phyloP scores from a whole-genome alignment of 2,113 vertebrate genomes.

The Ia io region DNA sequence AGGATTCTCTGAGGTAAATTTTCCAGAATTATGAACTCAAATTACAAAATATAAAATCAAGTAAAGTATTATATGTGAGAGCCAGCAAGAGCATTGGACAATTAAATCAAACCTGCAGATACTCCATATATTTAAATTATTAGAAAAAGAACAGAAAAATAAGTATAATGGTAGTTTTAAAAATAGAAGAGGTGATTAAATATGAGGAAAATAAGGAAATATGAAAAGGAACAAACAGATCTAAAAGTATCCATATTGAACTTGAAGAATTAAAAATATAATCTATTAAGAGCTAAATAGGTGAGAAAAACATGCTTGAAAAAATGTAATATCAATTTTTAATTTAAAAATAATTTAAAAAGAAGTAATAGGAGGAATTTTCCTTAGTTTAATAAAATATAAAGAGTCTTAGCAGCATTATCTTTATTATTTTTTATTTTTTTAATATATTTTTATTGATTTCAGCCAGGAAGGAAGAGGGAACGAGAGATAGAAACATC shows the following conservation, averaged over 20 bases:
- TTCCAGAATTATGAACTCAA: neutral
- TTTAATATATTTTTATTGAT: too few relatives aligned
- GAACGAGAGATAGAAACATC: too few relatives aligned
- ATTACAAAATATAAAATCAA: neutral
- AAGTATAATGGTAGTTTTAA: neutral
- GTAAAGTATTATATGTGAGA: neutral
- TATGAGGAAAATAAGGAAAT: neutral
- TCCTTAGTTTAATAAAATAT: conserved; percentile 1
- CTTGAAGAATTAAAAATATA: neutral
- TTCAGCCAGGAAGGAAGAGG: too few relatives aligned
- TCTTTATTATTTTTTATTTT: neutral
- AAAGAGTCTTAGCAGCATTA: neutral
- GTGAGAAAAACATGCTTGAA: neutral
- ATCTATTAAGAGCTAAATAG: neutral
- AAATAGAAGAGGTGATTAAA: neutral
- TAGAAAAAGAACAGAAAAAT: neutral
- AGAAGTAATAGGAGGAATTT: neutral
- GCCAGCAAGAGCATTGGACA: neutral
- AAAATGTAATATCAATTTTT: neutral
- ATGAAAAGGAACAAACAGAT: neutral
- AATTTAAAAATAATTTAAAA: neutral
- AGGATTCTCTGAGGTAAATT: neutral
- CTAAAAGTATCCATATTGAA: neutral
- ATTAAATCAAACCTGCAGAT: neutral
- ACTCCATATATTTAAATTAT: neutral